Conservation (phyloP, 2,797 vertebrate genomes). For the Sebastes kiyomatsui region DNA sequence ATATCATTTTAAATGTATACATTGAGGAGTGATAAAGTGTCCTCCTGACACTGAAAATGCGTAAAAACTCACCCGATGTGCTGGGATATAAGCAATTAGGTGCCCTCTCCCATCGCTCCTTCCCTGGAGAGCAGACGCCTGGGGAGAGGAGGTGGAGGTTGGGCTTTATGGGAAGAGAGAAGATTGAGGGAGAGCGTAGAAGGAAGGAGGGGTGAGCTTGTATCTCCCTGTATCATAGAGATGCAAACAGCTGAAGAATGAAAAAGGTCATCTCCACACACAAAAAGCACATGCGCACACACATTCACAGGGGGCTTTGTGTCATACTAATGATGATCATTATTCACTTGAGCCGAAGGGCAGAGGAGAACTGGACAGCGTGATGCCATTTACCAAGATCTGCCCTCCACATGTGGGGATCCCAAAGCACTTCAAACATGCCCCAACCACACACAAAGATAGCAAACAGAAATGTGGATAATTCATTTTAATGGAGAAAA, state of each 20-base stretch:
- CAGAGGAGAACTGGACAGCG: conserved; percentile 41
- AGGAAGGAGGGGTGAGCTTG: conserved; percentile 2
- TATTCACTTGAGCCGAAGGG: conserved; percentile 70
- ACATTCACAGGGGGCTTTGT: conserved; percentile 23
- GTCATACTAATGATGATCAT: conserved; percentile 74
- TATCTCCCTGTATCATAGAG: conserved; percentile 26
- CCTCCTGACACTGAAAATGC: background rate
- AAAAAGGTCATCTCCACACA: conserved; percentile 65
- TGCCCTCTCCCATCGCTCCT: conserved; percentile 8
- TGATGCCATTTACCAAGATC: conserved; percentile 32
- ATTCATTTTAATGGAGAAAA: conserved; percentile 1
- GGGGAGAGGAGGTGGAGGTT: conserved; percentile 16
- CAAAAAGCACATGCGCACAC: background rate
- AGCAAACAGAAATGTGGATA: conserved; percentile 3
- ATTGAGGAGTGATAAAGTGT: background rate
- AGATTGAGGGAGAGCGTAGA: conserved; percentile 13
- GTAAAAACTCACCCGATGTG: background rate
- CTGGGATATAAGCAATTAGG: conserved; percentile 21
- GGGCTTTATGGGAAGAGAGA: conserved; percentile 25
- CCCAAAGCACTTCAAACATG: background rate
- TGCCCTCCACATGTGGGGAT: conserved; percentile 13
- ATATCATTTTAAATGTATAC: background rate
- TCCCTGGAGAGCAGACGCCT: conserved; percentile 15
- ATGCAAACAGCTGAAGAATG: conserved; percentile 54
- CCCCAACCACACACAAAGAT: background rate